Conservation (phyloP, 2,113 vertebrate genomes). For the Petaurus breviceps region DNA sequence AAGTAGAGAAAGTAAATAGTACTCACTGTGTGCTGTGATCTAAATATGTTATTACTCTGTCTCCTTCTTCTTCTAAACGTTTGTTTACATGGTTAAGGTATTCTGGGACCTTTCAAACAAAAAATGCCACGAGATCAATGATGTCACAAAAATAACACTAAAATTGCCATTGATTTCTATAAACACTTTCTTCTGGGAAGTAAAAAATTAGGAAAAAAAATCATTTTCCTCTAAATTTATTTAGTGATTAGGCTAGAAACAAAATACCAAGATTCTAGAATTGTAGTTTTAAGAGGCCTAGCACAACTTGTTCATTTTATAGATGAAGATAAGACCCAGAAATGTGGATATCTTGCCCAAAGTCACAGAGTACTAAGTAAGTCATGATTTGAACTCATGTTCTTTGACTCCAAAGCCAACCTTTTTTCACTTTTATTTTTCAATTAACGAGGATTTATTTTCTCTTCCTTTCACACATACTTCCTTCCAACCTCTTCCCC, state of each 20-base stretch:
- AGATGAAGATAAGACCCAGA: not conserved
- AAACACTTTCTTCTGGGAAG: not conserved
- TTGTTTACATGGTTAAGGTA: slow-evolving; percentile 89
- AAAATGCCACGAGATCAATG: slow-evolving; percentile 19
- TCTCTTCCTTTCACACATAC: not conserved
- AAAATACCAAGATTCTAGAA: not conserved
- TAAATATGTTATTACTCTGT: slow-evolving; percentile 88
- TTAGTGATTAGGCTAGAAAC: not conserved
- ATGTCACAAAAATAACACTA: not conserved
- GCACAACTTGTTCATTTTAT: not conserved
- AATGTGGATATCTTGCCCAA: not conserved
- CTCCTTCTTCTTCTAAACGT: slow-evolving; percentile 88
- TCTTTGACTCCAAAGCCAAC: not conserved
- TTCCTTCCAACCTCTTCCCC: not conserved
- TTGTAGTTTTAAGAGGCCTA: not conserved
- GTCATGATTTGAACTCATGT: not conserved
- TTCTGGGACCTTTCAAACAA: slow-evolving; percentile 85
- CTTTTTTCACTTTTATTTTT: not conserved
- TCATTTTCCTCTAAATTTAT: not conserved
- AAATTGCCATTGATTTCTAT: not conserved
- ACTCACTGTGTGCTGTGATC: slow-evolving; percentile 90
- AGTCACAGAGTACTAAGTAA: not conserved
- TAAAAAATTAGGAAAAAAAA: not conserved
- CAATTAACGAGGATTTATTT: not conserved
- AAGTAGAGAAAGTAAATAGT: not conserved